Evolutionary conservation across 2,888 invertebrate genomes (phyloP).

Genomic region (Amorpha juglandis): DNA sequence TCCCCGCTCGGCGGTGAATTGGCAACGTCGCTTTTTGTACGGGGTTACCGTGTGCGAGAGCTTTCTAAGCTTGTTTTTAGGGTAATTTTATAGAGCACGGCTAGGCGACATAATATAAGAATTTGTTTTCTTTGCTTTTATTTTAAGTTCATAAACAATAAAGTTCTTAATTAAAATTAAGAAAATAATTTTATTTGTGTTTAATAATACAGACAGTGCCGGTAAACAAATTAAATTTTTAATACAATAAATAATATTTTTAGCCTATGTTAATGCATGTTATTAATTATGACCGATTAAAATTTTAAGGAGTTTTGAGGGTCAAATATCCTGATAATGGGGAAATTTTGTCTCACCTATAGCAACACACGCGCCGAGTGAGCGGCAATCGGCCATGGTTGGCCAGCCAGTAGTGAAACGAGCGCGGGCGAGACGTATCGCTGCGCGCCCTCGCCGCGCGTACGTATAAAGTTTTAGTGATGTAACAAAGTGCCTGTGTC

Average conservation of each 20-base stretch:
- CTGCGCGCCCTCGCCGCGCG: conserved; percentile 37
- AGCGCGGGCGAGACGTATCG: conserved; percentile 42
- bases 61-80: conserved; percentile 56
- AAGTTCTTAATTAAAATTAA: neutral
- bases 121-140: neutral
- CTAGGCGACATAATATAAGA: conserved; percentile 8
- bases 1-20: conserved; percentile 56
- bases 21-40: conserved; percentile 74
- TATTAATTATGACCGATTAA: neutral
- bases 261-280: neutral
- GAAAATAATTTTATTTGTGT: neutral
- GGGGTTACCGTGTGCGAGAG: conserved; percentile 58
- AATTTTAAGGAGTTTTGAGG: neutral
- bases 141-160: neutral
- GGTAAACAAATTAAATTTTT: too few relatives aligned
- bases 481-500: conserved; percentile 50
- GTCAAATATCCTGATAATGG: neutral
- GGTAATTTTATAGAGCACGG: conserved; percentile 36
- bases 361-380: conserved; percentile 66
- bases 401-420: conserved; percentile 47
- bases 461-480: conserved; percentile 56
- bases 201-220: neutral
- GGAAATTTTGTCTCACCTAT: conserved; percentile 33
- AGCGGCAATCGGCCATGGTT: conserved; percentile 73
- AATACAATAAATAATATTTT: neutral